Base-by-base conservation (phyloP, 2,113 vertebrate genomes). In the Struthidea cinerea region DNA sequence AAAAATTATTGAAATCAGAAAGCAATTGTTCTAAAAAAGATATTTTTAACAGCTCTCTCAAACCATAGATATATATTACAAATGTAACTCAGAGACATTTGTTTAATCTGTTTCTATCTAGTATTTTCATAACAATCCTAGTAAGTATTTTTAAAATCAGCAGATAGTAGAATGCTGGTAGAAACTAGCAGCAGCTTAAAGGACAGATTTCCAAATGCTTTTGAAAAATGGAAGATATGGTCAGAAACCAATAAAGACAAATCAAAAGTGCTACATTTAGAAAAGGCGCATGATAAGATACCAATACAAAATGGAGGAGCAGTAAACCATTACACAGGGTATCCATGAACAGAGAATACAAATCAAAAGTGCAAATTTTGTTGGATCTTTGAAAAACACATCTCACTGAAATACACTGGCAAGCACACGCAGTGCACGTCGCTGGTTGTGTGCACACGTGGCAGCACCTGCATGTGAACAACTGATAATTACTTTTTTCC, bases 391-490 rank as follows among this genome's bases (percentile, higher is more conserved):
- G 60, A 82, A 53, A 89, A 89, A 26, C 10, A 28, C 19, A 23
- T 75, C 15, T 53, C 23, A 55, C 39, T 30, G 21, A 80, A 67
- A 64, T 30, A 78, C 6, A 16, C 1, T 46, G 27, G 27, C 32
- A 74, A 60, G 42, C 24, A 56, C 5, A 55, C 6, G 4, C 77
- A 13, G 18, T 11, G 7, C 13, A 44, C 2, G 10, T 20, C 12
- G n/a, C 20, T 63, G 11, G 6, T 7, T 9, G 20, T 6, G 23
- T 13, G 47, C 9, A 14, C 1, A 7, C 9, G 13, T 4, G 12
- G 26, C 39, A 16, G 16, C 8, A 10, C 4, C 9, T 13, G 16
- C 27, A 47, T 0, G 4, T 33, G 30, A 83, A 83, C 23, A 83
- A 35, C 20, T 52, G 18, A 16, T 42, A 63, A 67, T 37, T 18